A percentile compares a stretch with the other conserved stretches of the same genome.
Evolutionary conservation across 2,113 vertebrate species (phyloP).

Genomic region (Pterocles gutturalis): DNA sequence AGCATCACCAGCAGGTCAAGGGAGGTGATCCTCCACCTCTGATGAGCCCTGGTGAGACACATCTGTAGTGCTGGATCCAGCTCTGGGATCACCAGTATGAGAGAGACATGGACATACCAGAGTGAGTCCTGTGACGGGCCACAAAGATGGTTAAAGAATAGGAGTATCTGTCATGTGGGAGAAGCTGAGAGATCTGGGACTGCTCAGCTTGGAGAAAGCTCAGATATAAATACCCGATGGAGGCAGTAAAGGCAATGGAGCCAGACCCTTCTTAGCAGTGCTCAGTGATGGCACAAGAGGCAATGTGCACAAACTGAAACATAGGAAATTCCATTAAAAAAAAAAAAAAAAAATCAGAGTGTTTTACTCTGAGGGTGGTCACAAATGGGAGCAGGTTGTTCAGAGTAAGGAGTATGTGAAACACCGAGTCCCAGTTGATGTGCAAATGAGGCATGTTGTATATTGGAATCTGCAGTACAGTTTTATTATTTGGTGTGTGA

Average conservation of each 20-base stretch:
- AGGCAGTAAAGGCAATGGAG: neutral
- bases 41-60: neutral
- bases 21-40: neutral
- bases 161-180: neutral
- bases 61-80: neutral
- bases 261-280: neutral
- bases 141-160: neutral
- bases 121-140: neutral
- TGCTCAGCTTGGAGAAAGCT: neutral
- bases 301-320: neutral
- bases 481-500: neutral
- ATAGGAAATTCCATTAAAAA: neutral
- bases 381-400: neutral
- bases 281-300: neutral
- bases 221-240: neutral
- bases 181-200: neutral
- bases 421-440: neutral
- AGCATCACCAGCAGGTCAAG: neutral
- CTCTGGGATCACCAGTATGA: neutral
- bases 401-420: neutral
- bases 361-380: neutral
- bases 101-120: neutral
- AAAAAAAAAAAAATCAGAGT: neutral
- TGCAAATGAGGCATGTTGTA: neutral
- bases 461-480: neutral